Conservation (phyloP, 2,113 vertebrate genomes). For the Poecilia latipinna region DNA sequence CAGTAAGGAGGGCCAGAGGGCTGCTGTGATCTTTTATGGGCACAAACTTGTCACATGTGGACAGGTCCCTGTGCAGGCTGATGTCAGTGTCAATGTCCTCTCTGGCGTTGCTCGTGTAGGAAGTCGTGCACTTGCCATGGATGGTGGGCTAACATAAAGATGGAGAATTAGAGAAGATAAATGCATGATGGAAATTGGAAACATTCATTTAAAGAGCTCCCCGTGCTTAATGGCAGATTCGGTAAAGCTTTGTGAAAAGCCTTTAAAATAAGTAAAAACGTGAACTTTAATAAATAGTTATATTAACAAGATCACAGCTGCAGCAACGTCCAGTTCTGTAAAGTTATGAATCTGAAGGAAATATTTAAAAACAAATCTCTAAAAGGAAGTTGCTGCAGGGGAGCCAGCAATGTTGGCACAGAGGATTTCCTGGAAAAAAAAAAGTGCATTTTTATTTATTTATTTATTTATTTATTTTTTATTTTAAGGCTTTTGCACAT, state of each 20-base stretch:
- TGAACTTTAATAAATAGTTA: too few species aligned
- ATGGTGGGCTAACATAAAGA: slow-evolving; percentile 84
- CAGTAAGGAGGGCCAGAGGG: slow-evolving; percentile 89
- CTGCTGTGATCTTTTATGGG: slow-evolving; percentile 84
- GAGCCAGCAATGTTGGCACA: background rate
- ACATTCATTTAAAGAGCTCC: background rate
- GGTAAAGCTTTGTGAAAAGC: background rate
- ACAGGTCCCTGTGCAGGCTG: slow-evolving; percentile 85
- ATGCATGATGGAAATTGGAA: background rate
- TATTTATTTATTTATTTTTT: too few species aligned
- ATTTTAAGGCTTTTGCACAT: background rate
- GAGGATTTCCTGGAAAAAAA: background rate
- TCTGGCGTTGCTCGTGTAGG: slow-evolving; percentile 77
- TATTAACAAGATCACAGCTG: too few species aligned
- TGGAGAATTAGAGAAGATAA: slow-evolving; percentile 1
- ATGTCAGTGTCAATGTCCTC: slow-evolving; percentile 84
- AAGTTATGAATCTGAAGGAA: background rate
- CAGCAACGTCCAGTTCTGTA: background rate
- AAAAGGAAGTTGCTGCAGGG: background rate
- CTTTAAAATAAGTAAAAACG: too few species aligned
- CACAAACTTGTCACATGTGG: slow-evolving; percentile 84
- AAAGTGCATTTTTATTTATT: background rate
- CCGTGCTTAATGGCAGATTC: background rate
- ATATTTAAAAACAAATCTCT: background rate
- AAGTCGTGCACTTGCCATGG: slow-evolving; percentile 88